Evolutionary conservation across 2,797 vertebrate species (phyloP).

Genomic region (Borostomias antarcticus): DNA sequence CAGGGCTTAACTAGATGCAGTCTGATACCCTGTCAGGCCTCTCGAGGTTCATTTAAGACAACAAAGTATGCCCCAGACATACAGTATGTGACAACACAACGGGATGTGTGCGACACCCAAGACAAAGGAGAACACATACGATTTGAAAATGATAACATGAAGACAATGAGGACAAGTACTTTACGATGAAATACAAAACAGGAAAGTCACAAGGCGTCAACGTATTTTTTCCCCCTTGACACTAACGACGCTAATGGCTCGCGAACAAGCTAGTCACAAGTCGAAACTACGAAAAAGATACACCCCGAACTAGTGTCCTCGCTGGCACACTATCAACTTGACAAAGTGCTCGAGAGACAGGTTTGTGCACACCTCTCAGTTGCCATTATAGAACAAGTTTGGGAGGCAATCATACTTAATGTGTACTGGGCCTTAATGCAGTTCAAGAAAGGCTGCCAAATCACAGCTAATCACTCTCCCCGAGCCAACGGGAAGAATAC

Average conservation of each 20-base stretch:
- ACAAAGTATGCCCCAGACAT: conserved; percentile 4
- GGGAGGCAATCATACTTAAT: conserved; percentile 61
- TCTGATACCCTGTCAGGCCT: background rate
- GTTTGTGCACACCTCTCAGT: conserved; percentile 40
- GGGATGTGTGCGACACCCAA: background rate
- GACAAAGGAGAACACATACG: conserved; percentile 18
- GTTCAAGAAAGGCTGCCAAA: conserved; percentile 61
- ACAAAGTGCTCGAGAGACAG: conserved; percentile 32
- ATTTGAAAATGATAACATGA: conserved; percentile 19
- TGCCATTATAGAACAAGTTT: conserved; percentile 58
- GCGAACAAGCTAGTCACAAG: too few species aligned
- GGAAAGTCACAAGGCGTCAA: background rate
- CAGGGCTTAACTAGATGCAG: background rate
- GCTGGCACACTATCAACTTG: conserved; percentile 40
- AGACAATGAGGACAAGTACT: background rate
- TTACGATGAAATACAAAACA: background rate
- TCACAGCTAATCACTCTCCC: conserved; percentile 68
- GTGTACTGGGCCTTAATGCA: conserved; percentile 59
- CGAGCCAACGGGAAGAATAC: conserved; percentile 63
- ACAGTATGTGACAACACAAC: conserved; percentile 16
- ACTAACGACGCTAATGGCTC: too few species aligned
- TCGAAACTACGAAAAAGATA: background rate
- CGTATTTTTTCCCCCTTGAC: too few species aligned
- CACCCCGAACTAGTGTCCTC: conserved; percentile 4
- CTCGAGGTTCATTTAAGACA: background rate